Base-by-base conservation (phyloP, 2,797 vertebrate genomes). In the Australoheros facetus region DNA sequence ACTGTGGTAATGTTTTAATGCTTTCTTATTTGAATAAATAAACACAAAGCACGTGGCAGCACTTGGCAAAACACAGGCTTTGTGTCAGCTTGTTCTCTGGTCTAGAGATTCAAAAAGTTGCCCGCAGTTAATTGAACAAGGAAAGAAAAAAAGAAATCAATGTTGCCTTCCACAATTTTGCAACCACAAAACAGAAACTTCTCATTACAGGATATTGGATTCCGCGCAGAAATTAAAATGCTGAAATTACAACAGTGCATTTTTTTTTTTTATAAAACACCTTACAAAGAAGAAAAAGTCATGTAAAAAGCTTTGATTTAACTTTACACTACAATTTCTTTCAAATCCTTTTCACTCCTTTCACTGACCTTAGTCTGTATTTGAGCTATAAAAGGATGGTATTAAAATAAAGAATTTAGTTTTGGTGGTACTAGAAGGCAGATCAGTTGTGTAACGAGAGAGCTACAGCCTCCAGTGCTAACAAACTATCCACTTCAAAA, bases 401-500 rank as follows among this genome's bases (percentile, higher is more conserved):
- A 73, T 56, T 83, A 80, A 86, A 66, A 32, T 82, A 77, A 71
- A 57, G 39, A 37, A 16, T 69, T 73, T 11, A 37, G 55, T 57
- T 81, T 73, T 12, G 56, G 59, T 54, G 32, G 34, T 28, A 79
- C 11, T 13, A 75, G 55, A 75, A 12, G 56, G 56, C 39, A 76
- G 42, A 83, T 77, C 57, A 69, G 79, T 59, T 82, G 75, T 74
- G 78, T 73, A 78, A 78, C 78, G 73, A 75, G 32, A 72, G 30
- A 81, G 37, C 77, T 32, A 39, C 23, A 56, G 57, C 80, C 77
- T 77, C 60, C 2, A 2, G 58, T 66, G 69, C 39, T 66, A 69
- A 28, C 16, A 48, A 48, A 51, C 23, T 30, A 48, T 30, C 62
- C 16, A 66, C 23, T 48, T 66, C 42, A 66, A 28, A 48, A 66